Evolutionary conservation across 2,888 invertebrate species (phyloP).

Genomic region (Eulithis testata): DNA sequence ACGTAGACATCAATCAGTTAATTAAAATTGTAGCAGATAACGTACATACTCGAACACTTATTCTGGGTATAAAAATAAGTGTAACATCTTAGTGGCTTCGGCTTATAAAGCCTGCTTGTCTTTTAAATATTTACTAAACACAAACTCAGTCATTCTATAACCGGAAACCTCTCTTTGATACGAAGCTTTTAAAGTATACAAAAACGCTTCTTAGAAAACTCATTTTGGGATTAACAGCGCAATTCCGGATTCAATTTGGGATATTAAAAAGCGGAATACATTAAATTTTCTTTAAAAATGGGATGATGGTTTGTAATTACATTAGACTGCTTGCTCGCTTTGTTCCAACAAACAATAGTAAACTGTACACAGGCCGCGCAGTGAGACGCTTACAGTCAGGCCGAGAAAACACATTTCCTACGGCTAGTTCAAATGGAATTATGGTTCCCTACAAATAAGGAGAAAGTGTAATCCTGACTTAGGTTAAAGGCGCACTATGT

Average conservation of each 20-base stretch:
- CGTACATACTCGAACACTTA: too few relatives aligned
- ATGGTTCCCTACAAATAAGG: too few relatives aligned
- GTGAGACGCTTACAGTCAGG: not conserved
- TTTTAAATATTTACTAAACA: not conserved
- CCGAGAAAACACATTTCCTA: not conserved
- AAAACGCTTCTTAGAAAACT: slow-evolving; percentile 20
- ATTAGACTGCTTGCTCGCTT: slow-evolving; percentile 11
- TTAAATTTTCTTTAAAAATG: slow-evolving; percentile 16
- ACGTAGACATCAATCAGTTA: too few relatives aligned
- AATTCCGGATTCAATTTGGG: slow-evolving; percentile 22
- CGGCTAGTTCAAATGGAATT: too few relatives aligned
- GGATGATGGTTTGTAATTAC: slow-evolving; percentile 18
- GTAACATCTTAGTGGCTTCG: too few relatives aligned
- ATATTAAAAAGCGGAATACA: slow-evolving; percentile 23
- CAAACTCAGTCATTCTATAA: slow-evolving; percentile 16
- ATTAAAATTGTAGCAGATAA: too few relatives aligned
- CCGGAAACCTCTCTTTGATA: slow-evolving; percentile 14
- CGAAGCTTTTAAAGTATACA: slow-evolving; percentile 15
- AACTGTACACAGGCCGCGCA: not conserved
- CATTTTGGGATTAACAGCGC: slow-evolving; percentile 27
- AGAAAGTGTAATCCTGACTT: too few relatives aligned
- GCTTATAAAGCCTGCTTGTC: too few relatives aligned
- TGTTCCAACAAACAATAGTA: slow-evolving; percentile 8
- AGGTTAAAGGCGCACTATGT: too few relatives aligned
- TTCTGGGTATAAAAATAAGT: not conserved